A percentile compares a stretch with the other conserved stretches of the same genome.
Evolutionary conservation across 2,888 invertebrate genomes (phyloP).

Genomic region (Stomorhina lunata): DNA sequence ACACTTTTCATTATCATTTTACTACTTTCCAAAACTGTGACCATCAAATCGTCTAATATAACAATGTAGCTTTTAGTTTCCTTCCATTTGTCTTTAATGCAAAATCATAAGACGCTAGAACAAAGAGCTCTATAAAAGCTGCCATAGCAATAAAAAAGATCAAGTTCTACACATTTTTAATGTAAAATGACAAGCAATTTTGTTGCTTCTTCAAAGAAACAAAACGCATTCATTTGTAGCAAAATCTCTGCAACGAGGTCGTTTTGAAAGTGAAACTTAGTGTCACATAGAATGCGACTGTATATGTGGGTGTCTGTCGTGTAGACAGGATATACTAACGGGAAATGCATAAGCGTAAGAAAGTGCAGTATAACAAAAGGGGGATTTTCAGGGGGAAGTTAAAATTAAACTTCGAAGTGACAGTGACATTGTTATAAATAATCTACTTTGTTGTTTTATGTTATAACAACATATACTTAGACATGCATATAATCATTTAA

Average conservation of each 20-base stretch:
- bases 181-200: conserved; percentile 8
- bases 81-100: too few species aligned
- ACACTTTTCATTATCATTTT: too few species aligned
- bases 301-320: background rate
- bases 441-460: conserved; percentile 10
- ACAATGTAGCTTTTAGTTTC: too few species aligned
- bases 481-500: too few species aligned
- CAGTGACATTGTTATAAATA: conserved; percentile 37
- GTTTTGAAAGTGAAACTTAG: background rate
- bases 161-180: background rate
- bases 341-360: background rate
- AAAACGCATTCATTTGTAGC: conserved; percentile 27
- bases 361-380: background rate
- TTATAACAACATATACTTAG: background rate
- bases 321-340: background rate
- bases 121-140: background rate
- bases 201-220: background rate
- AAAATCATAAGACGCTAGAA: too few species aligned
- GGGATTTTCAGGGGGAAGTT: background rate
- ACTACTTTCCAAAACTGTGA: too few species aligned
- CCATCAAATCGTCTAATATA: too few species aligned
- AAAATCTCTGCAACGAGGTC: conserved; percentile 17
- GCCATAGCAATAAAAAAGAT: background rate
- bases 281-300: background rate
- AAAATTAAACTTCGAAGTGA: conserved; percentile 32